Evolutionary conservation across 2,797 vertebrate species (phyloP).

Genomic region (Phataginus tetradactyla): DNA sequence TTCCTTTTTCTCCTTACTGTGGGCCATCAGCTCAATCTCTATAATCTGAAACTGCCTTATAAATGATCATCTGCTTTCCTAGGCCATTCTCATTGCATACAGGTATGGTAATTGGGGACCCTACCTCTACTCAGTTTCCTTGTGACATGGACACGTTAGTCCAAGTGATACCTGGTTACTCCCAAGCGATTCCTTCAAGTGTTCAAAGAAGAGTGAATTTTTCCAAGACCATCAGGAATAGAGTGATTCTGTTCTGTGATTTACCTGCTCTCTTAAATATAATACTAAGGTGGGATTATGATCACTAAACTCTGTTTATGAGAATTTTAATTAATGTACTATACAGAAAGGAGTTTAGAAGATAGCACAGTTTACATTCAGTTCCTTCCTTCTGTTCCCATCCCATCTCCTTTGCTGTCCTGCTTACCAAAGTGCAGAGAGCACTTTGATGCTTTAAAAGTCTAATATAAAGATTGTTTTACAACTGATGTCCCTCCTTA

Average conservation of each 20-base stretch:
- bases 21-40: not conserved
- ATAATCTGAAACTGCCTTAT: not conserved
- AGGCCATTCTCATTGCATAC: not conserved
- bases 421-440: not conserved
- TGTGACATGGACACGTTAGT: not conserved
- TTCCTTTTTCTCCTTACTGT: not conserved
- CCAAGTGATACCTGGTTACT: not conserved
- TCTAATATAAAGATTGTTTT: not conserved
- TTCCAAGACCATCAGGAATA: not conserved
- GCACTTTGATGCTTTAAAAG: not conserved
- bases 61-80: not conserved
- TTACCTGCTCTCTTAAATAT: slow-evolving; percentile 10
- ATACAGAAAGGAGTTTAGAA: not conserved
- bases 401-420: not conserved
- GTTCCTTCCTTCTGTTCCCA: not conserved
- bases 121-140: not conserved
- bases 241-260: not conserved
- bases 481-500: not conserved
- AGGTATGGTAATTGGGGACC: not conserved
- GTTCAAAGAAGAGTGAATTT: not conserved
- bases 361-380: not conserved
- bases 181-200: not conserved
- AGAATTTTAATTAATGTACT: slow-evolving; percentile 25
- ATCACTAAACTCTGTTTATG: not conserved
- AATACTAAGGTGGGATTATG: not conserved